Evolutionary conservation across 2,888 invertebrate genomes (phyloP).

Genomic region (Scotopteryx bipunctaria): DNA sequence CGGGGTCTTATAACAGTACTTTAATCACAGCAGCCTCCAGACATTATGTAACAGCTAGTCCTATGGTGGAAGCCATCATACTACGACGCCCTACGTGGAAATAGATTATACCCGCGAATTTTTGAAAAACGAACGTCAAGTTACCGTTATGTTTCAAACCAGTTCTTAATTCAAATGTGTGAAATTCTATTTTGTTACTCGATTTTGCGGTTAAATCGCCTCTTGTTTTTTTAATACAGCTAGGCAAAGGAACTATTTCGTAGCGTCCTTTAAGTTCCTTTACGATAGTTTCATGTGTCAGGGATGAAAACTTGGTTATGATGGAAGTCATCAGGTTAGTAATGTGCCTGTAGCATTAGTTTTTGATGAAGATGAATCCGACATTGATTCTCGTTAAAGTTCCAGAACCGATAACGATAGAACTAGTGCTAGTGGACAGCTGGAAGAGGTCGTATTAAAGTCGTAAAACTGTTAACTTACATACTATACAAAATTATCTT

Average conservation of each 20-base stretch:
- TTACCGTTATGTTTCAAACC: conserved; percentile 11
- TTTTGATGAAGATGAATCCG: no score
- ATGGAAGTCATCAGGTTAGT: conserved; percentile 40
- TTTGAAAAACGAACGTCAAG: conserved; percentile 14
- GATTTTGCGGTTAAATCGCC: neutral
- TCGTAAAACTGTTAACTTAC: no score
- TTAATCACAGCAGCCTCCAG: conserved; percentile 68
- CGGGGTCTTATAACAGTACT: conserved; percentile 82
- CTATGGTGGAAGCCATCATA: conserved; percentile 62
- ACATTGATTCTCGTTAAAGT: no score
- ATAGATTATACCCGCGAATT: neutral
- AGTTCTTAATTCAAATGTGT: conserved; percentile 12
- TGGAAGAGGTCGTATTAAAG: no score
- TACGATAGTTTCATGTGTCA: neutral
- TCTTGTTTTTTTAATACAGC: no score
- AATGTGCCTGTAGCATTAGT: no score
- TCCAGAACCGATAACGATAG: no score
- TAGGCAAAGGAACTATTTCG: no score
- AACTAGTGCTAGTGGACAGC: no score
- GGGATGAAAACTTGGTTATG: conserved; percentile 26
- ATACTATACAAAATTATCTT: no score
- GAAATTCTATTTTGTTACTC: neutral
- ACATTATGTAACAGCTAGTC: conserved; percentile 78
- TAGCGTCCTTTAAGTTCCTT: neutral
- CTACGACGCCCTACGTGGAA: conserved; percentile 51